Percentiles rank a stretch among this genome's conserved stretches.
phyloP scores from a whole-genome alignment of 2,113 vertebrate genomes.

The Erythrocebus patas region DNA sequence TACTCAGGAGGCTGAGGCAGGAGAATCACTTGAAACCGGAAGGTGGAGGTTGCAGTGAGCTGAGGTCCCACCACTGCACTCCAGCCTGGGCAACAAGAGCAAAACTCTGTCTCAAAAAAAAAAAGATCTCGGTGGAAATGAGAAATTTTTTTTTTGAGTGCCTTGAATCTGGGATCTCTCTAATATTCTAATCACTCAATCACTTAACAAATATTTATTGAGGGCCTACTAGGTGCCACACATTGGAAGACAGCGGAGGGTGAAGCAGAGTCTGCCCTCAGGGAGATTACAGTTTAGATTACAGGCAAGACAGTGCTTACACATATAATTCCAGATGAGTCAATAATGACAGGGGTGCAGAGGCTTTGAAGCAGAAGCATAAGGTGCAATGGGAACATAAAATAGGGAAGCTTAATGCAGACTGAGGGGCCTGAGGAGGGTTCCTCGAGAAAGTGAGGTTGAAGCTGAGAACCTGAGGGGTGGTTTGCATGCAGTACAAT shows the following conservation, averaged over 20 bases:
- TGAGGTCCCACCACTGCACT: no score
- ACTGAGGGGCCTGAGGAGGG: no score
- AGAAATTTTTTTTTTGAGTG: no score
- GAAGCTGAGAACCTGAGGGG: background rate
- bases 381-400: rapidly evolving
- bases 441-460: background rate
- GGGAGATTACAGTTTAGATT: background rate
- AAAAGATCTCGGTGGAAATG: background rate
- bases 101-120: no score
- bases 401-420: background rate
- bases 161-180: background rate
- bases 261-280: background rate
- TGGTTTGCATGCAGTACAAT: background rate
- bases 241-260: background rate
- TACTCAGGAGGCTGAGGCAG: no score
- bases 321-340: background rate
- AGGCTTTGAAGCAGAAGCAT: background rate
- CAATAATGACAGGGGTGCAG: background rate
- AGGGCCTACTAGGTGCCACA: background rate
- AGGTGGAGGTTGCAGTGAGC: no score
- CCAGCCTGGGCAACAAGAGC: no score
- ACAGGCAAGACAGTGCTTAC: background rate
- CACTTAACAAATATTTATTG: background rate
- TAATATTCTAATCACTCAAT: background rate
- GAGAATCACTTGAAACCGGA: no score